A percentile compares a stretch with the other conserved stretches of the same genome.
These are phyloP conservation scores for Diachrysia chrysitis DNA, from an alignment of 2,888 invertebrate species.

Conservation along the genomic window DNA sequence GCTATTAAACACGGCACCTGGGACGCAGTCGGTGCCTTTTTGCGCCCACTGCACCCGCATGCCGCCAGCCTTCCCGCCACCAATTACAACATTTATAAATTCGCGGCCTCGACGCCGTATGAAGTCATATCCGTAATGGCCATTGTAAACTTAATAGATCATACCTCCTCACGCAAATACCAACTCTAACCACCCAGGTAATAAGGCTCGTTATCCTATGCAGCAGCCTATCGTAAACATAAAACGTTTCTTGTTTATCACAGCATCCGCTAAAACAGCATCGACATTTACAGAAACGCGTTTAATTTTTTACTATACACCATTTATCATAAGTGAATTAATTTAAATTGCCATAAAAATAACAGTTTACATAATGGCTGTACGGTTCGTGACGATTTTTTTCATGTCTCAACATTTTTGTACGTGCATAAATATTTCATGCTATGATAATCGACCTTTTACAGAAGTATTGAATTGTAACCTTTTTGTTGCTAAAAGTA, in stretches of 20 bases:
- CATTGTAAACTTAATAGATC: slow-evolving; percentile 69
- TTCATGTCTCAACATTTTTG: slow-evolving; percentile 65
- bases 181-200: slow-evolving; percentile 51
- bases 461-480: slow-evolving; percentile 66
- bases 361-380: slow-evolving; percentile 80
- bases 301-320: slow-evolving; percentile 75
- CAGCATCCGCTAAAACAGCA: slow-evolving; percentile 77
- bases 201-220: slow-evolving; percentile 30
- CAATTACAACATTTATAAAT: slow-evolving; percentile 83
- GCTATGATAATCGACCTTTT: slow-evolving; percentile 58
- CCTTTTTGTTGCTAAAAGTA: slow-evolving; percentile 41
- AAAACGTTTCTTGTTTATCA: slow-evolving; percentile 71
- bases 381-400: slow-evolving; percentile 70
- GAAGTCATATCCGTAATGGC: slow-evolving; percentile 78
- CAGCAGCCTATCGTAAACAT: slow-evolving; percentile 49
- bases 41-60: slow-evolving; percentile 72
- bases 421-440: slow-evolving; percentile 72
- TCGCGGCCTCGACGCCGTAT: slow-evolving; percentile 71
- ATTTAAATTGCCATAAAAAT: slow-evolving; percentile 86
- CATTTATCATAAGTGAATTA: slow-evolving; percentile 87
- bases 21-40: slow-evolving; percentile 70
- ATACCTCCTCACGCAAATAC: slow-evolving; percentile 14
- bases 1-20: slow-evolving; percentile 82
- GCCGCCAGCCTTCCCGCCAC: slow-evolving; percentile 71
- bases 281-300: slow-evolving; percentile 80